Conservation (phyloP, 2,113 vertebrate genomes). For the Bufo gargarizans region DNA sequence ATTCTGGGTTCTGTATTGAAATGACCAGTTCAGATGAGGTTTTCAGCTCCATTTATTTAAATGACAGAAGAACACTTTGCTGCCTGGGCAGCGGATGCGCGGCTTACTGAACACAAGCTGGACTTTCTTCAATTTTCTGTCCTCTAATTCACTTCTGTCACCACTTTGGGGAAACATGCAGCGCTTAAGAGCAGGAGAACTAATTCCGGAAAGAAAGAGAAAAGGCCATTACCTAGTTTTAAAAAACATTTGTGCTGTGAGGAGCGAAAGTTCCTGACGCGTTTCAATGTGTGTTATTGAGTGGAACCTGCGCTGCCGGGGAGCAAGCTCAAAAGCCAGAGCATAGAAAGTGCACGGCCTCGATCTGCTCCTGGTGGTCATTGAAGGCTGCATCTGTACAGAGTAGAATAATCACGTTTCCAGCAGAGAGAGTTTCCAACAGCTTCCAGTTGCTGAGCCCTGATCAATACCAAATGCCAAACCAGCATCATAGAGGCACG, state of each 20-base stretch:
- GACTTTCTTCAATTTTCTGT: not conserved
- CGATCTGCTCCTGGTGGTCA: not conserved
- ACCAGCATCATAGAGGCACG: not conserved
- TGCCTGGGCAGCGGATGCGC: not conserved
- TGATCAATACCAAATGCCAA: not conserved
- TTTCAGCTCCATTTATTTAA: not conserved
- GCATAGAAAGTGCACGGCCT: not conserved
- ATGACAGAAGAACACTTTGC: not conserved
- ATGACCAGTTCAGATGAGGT: not conserved
- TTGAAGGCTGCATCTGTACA: not conserved
- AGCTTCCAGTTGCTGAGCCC: not conserved
- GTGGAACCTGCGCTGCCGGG: not conserved
- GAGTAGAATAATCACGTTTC: not conserved
- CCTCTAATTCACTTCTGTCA: conserved; percentile 3
- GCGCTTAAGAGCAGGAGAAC: not conserved
- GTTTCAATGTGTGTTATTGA: conserved; percentile 18
- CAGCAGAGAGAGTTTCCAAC: not conserved
- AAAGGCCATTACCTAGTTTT: conserved; percentile 11
- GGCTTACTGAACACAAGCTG: not conserved
- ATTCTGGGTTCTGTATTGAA: not conserved
- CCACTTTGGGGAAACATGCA: conserved; percentile 26
- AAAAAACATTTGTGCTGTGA: conserved; percentile 6
- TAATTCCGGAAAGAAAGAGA: conserved; percentile 1
- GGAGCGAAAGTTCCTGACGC: not conserved
- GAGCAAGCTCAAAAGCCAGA: not conserved